A percentile compares a stretch with the other conserved stretches of the same genome.
phyloP scores from a whole-genome alignment of 2,113 vertebrate species.

The Sinocyclocheilus grahami region DNA sequence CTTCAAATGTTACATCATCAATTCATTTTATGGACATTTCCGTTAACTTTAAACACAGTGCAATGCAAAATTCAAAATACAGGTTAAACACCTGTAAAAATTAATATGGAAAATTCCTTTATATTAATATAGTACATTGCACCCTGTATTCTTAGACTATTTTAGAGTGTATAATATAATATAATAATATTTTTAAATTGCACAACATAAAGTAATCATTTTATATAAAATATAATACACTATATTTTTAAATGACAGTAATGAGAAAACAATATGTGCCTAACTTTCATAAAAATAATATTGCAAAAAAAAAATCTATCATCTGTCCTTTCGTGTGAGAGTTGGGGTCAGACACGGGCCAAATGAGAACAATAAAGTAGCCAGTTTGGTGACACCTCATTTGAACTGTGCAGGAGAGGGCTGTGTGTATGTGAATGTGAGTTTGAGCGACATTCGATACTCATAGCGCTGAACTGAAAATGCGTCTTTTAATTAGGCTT shows the following conservation, averaged over 20 bases:
- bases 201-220: neutral
- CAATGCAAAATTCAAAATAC: too few species aligned
- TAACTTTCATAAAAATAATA: neutral
- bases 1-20: too few species aligned
- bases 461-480: slow-evolving; percentile 7
- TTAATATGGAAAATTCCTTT: too few species aligned
- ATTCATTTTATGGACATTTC: too few species aligned
- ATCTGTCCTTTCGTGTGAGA: neutral
- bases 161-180: neutral
- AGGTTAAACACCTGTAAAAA: too few species aligned
- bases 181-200: neutral
- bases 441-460: slow-evolving; percentile 41
- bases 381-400: slow-evolving; percentile 53
- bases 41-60: too few species aligned
- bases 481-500: slow-evolving; percentile 17
- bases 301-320: neutral
- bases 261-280: neutral
- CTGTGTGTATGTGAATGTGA: neutral
- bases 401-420: neutral
- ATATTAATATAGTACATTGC: too few species aligned
- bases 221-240: neutral
- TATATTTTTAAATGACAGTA: neutral
- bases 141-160: too few species aligned
- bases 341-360: slow-evolving; percentile 42
- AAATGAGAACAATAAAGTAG: slow-evolving; percentile 63